Conservation (phyloP, 2,797 vertebrate species). For the Triplophysa bombifrons region DNA sequence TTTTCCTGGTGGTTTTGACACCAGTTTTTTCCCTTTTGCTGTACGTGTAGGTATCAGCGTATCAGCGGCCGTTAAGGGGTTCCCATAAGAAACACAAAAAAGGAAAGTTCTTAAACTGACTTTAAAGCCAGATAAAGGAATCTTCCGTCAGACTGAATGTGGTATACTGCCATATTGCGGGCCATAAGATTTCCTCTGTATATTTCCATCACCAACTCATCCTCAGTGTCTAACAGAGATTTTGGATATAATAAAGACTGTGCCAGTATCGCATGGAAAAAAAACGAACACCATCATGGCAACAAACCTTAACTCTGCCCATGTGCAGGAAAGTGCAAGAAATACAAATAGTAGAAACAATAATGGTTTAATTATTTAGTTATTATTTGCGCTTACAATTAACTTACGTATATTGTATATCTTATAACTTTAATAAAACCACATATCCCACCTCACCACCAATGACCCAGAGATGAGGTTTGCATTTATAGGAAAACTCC, state of each 20-base stretch:
- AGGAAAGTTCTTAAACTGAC: neutral
- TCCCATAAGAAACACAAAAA: constrained; percentile 3
- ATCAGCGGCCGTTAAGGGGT: neutral
- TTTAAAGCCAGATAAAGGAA: neutral
- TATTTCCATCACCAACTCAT: neutral
- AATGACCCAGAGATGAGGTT: neutral
- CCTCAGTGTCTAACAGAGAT: neutral
- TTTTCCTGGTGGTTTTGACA: neutral
- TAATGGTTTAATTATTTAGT: no score
- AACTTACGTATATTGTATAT: neutral
- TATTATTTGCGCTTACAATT: no score
- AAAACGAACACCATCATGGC: neutral
- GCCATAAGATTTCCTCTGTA: neutral
- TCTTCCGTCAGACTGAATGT: neutral
- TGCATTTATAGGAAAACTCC: neutral
- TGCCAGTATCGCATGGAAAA: neutral
- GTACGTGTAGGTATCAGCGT: neutral
- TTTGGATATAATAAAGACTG: neutral
- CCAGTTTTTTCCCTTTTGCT: neutral
- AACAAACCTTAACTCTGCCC: neutral
- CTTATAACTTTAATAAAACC: neutral
- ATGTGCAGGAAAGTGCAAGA: neutral
- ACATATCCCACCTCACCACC: neutral
- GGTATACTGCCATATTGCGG: neutral
- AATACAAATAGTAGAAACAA: neutral